Conservation (phyloP, 2,797 vertebrate genomes). For the Eleutherodactylus coqui region DNA sequence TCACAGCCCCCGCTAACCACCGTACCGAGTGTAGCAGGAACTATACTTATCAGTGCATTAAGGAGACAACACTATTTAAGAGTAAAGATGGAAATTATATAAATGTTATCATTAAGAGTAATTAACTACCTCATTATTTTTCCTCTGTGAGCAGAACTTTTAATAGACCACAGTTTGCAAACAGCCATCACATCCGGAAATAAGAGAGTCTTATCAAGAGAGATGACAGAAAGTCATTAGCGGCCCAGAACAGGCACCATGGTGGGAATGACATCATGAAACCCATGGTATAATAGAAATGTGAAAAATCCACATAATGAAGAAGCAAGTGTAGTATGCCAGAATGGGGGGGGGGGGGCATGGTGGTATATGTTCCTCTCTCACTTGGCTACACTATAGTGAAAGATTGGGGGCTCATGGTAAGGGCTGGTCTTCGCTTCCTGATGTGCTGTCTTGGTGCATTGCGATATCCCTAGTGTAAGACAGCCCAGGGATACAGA, state of each 20-base stretch:
- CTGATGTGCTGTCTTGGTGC: too few relatives aligned
- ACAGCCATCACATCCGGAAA: conserved; percentile 55
- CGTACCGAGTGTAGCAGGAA: neutral
- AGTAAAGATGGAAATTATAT: conserved; percentile 57
- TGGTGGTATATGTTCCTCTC: too few relatives aligned
- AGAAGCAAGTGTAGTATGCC: too few relatives aligned
- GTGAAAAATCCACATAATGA: neutral
- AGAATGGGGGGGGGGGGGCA: too few relatives aligned
- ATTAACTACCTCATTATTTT: conserved; percentile 57
- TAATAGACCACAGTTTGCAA: conserved; percentile 42
- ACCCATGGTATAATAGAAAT: neutral
- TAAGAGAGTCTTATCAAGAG: conserved; percentile 19
- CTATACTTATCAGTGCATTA: conserved; percentile 2
- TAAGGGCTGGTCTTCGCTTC: too few relatives aligned
- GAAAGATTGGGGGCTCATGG: too few relatives aligned
- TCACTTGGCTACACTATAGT: too few relatives aligned
- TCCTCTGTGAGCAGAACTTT: conserved; percentile 39
- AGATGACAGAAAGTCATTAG: conserved; percentile 34
- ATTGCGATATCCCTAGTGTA: too few relatives aligned
- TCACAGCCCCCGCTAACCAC: too few relatives aligned
- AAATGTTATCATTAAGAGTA: conserved; percentile 57
- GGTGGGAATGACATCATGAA: conserved; percentile 25
- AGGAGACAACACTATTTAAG: conserved; percentile 30
- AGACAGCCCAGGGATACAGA: too few relatives aligned
- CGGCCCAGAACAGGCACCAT: conserved; percentile 4